Percentiles rank a stretch among this genome's conserved stretches.
Evolutionary conservation across 2,797 vertebrate species (phyloP).

Genomic region (Okamejei kenojei): DNA sequence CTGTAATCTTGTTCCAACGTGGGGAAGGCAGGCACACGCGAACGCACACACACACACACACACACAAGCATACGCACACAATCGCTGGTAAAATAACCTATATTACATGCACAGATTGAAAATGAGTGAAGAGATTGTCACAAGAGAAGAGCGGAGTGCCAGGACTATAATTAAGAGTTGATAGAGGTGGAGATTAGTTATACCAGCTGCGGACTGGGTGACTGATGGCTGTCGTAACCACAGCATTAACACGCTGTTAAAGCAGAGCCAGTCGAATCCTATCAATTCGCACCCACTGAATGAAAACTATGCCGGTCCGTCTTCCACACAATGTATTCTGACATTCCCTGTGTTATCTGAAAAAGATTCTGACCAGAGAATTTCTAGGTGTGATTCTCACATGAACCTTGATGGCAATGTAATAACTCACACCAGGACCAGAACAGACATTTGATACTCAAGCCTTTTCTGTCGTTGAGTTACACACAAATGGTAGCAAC

Average conservation of each 20-base stretch:
- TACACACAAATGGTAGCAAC: background rate
- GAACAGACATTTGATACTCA: background rate
- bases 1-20: background rate
- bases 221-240: conserved; percentile 31
- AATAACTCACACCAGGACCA: background rate
- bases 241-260: conserved; percentile 29
- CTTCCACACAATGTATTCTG: background rate
- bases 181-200: background rate
- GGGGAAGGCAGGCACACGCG: no score
- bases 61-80: background rate
- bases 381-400: background rate
- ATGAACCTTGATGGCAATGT: no score
- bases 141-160: background rate
- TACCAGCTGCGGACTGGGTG: conserved; percentile 16
- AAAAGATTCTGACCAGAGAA: background rate
- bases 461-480: background rate
- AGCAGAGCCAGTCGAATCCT: conserved; percentile 4
- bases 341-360: background rate
- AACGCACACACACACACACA: background rate
- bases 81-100: background rate
- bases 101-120: conserved; percentile 31
- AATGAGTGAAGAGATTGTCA: conserved; percentile 35
- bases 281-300: conserved; percentile 15
- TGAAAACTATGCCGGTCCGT: background rate
- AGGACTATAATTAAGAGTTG: conserved; percentile 23